Base-by-base conservation (phyloP, 2,888 invertebrate genomes). In the Idaea dimidiata region DNA sequence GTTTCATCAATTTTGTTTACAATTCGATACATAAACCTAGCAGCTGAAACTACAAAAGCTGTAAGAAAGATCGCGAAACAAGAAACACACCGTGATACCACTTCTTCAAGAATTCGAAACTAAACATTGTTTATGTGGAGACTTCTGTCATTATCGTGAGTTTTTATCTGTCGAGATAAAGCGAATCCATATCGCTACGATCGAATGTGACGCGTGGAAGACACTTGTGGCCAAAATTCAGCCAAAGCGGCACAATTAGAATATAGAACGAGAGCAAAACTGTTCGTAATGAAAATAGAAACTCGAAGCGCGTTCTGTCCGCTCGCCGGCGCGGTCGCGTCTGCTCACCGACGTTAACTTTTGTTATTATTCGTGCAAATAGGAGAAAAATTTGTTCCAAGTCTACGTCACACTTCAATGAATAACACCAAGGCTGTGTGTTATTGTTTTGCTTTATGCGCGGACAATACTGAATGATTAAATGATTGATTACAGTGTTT, bases 31-130 rank as follows among this genome's bases (percentile, higher is more conserved):
- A 17, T 17, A 16, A 1, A 16, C 16, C 54, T 55, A 55, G 59
- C 43, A 43, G 43, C 43, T 43, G 43, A 43, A 43, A 43, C 43
- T 43, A 43, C 43, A 43, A 43, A 43, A 8, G 43, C 43, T 10
- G 43, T 14, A 43, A 14, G 43, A 60, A 65, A 62, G 64, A 67
- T 57, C 59, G 31, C 32, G 63, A 66, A 64, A 70, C 72, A 61
- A 60, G 63, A 60, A 79, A 87, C 89, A 75, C 83, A 92, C 91
- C 89, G 75, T 87, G 84, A 79, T 91, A 90, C 90, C 88, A 91
- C 69, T 89, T 89, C 71, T 89, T 91, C 75, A 91, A 78, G 77
- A 91, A 91, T 75, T 91, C 91, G 80, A 91, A 89, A 85, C 82
- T 85, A 77, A 91, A 91, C 91, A 92, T 92, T 83, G 71, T 90